Base-by-base conservation (phyloP, 2,113 vertebrate species). In the Atlantisia rogersi region DNA sequence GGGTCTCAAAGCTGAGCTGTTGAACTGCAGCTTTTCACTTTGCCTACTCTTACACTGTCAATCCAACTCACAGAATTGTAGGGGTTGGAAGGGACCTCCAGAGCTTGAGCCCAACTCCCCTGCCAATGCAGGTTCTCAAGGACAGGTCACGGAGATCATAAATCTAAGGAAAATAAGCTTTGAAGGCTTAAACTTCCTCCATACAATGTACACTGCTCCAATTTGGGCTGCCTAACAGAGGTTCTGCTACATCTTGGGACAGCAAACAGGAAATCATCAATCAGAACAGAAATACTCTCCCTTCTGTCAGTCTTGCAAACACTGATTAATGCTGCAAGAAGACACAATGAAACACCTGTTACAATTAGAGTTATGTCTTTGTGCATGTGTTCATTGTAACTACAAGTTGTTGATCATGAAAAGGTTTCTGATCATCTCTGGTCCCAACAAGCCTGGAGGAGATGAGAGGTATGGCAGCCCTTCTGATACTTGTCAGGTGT, bases 401-500 rank as follows among this genome's bases (percentile, higher is more conserved):
- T 1, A 24, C 28, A 10, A 4, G 8, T 7, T 71, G 44, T 11
- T 6, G 2, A 9, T 65, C 50, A 14, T 15, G 5, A 37, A 67
- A 59, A 82, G 21, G 69, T 12, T 31, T 48, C 14, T 18, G 29
- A 48, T 56, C 10, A 21, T 37, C 24, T 60, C 13, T 18, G 15
- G 32, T 73, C 37, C 28, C 7, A 46, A 16, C 15, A 22, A 12
- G 22, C 3, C 24, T 8, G 24, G 5, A 39, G 24, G 5, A 39
- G 16, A 46, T 52, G 37, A 37, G 46, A 15, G 63, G 46, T 60
- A 32, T 22, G 22, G 18, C 19, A 32, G 18, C 39, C 7, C 11
- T 50, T 26, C 37, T 56, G 15, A n/a, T 21, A 5, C 22, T 50
- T 37, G 1, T 17, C 1, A 0, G 52, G 2, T 46, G 32, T 56